phyloP scores from a whole-genome alignment of 1,140 invertebrate genomes.

The Grapholita molesta region DNA sequence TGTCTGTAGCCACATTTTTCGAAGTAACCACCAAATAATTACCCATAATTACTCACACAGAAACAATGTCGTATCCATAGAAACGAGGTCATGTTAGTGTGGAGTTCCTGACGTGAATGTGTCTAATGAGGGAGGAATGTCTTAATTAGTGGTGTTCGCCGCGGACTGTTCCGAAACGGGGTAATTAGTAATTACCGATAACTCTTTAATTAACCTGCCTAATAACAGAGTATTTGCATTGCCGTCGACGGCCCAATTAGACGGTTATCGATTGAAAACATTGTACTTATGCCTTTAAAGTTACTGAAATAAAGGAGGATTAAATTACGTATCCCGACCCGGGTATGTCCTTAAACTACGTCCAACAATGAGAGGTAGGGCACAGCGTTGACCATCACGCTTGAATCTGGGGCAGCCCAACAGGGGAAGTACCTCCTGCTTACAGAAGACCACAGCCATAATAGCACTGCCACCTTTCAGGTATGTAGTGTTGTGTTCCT shows the following conservation, averaged over 20 bases:
- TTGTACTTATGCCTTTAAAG: background rate
- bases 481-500: no score
- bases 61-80: background rate
- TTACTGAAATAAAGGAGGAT: background rate
- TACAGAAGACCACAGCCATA: no score
- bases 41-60: background rate
- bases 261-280: conserved; percentile 54
- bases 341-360: no score
- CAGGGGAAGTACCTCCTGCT: no score
- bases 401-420: no score
- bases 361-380: no score
- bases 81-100: conserved; percentile 19
- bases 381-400: no score
- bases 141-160: conserved; percentile 71
- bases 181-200: conserved; percentile 66
- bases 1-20: background rate
- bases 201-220: conserved; percentile 77
- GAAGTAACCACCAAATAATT: background rate
- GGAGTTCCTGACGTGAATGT: conserved; percentile 56
- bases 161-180: conserved; percentile 71
- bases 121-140: conserved; percentile 73
- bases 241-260: conserved; percentile 60
- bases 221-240: conserved; percentile 75
- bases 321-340: no score
- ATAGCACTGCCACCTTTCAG: no score